These are phyloP conservation scores for Trichonephila inaurata DNA, from an alignment of 1,140 invertebrate species.

Conservation along the genomic window DNA sequence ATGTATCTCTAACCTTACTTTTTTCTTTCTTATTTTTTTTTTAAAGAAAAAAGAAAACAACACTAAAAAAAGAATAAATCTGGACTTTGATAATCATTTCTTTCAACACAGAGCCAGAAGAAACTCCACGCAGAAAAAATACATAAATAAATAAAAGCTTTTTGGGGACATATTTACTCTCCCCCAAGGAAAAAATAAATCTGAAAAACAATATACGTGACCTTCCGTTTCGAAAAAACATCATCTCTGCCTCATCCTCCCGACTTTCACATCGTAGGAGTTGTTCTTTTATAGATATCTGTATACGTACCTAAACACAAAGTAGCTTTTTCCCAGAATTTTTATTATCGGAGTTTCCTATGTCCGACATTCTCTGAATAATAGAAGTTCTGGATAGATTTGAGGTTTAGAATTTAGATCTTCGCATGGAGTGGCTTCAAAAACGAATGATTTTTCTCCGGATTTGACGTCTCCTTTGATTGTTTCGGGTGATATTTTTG, in stretches of 20 bases:
- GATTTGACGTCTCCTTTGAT: conserved; percentile 63
- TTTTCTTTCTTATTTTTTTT: background rate
- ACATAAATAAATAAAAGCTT: background rate
- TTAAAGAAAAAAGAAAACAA: no score
- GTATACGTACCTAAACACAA: conserved; percentile 34
- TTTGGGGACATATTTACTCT: conserved; percentile 49
- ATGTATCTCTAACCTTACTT: background rate
- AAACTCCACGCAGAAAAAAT: background rate
- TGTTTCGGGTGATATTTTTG: conserved; percentile 67
- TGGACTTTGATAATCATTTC: conserved; percentile 9
- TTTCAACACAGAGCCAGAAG: background rate
- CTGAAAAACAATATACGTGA: conserved; percentile 49
- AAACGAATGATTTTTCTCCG: conserved; percentile 54
- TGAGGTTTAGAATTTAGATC: conserved; percentile 62
- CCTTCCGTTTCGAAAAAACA: background rate
- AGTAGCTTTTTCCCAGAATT: conserved; percentile 29
- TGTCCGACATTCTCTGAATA: conserved; percentile 62
- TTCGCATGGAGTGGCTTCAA: conserved; percentile 5
- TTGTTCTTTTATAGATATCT: conserved; percentile 38
- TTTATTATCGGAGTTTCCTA: conserved; percentile 7
- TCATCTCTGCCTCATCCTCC: background rate
- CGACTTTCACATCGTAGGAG: conserved; percentile 20
- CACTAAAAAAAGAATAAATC: background rate
- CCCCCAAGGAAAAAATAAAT: conserved; percentile 51
- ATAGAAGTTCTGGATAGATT: conserved; percentile 51